Evolutionary conservation across 2,888 invertebrate genomes (phyloP), one percentile per base, ranked within the genome.

Genomic region (Andrena bucephala): DNA sequence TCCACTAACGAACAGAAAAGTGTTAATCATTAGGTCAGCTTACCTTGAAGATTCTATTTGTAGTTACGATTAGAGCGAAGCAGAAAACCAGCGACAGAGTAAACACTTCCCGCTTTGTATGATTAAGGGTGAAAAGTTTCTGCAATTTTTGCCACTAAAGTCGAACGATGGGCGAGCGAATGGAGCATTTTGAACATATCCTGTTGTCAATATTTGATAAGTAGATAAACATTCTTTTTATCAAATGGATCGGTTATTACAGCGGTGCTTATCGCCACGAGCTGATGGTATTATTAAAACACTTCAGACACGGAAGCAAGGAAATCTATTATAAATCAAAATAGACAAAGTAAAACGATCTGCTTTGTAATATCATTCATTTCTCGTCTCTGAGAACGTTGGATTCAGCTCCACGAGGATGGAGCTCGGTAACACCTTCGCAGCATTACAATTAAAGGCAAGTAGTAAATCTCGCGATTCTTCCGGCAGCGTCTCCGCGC

Each of bases 391-490:
- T 16, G 16, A 42, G 42, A 42, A 29, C 20, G 59, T 16, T 36
- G 24, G 31, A 59, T 42, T 65, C 20, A 59, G 65, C 50, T 24
- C 29, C 63, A 42, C 8, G 13, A n/a, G n/a, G 78, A 60, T 70
- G 29, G 48, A 20, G 50, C 70, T 70, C 79, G 27, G 79, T 71
- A 66, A 71, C 79, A 63, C 52, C 42, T 20, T 6, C 60, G 65
- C 50, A n/a, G 50, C 62, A 62, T 50, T 62, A 60, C 60, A 80
- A 80, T 80, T 80, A 79, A 71, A 79, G 70, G 52, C 8, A 5
- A 67, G 29, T 63, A 27, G 54, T 83, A 83, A 83, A 83, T 77
- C 77, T 67, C 52, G 5, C 7, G 57, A 52, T 72, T 73, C 77
- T 83, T 83, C 84, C 83, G 70, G 70, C 77, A 77, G n/a, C 60